These are phyloP conservation scores for Eilema depressum DNA, from an alignment of 2,888 invertebrate genomes.

Conservation along the genomic window DNA sequence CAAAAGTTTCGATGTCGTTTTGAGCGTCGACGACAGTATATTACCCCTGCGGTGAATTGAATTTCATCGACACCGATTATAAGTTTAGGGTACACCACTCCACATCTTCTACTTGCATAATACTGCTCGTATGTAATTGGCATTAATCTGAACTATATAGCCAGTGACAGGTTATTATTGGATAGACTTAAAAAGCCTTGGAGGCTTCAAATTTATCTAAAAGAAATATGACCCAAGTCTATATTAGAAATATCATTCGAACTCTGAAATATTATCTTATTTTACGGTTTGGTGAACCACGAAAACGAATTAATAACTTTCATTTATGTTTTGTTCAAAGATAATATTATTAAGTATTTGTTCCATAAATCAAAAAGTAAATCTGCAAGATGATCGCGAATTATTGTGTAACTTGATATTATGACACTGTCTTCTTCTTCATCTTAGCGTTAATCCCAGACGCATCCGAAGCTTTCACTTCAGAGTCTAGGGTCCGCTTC, in stretches of 20 bases:
- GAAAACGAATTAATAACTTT: not conserved
- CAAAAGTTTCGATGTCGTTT: not conserved
- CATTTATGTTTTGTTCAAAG: not conserved
- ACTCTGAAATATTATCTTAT: not conserved
- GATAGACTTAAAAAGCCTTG: not conserved
- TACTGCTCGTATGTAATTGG: not conserved
- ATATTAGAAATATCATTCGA: not conserved
- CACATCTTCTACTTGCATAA: not conserved
- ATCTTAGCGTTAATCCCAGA: no score
- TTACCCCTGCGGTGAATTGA: not conserved
- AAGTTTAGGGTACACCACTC: slow-evolving; percentile 31
- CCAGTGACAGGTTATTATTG: not conserved
- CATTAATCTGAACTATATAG: not conserved
- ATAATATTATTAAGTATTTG: not conserved
- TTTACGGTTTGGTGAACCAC: not conserved
- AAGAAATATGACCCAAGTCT: not conserved
- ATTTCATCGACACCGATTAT: slow-evolving; percentile 3
- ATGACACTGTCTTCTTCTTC: no score
- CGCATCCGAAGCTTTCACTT: no score
- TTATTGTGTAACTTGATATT: no score
- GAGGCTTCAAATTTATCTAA: not conserved
- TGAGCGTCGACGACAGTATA: not conserved
- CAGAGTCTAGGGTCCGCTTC: no score
- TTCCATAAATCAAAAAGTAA: not conserved
- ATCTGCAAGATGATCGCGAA: not conserved